A percentile compares a stretch with the other conserved stretches of the same genome.
phyloP scores from a whole-genome alignment of 2,113 vertebrate genomes.

The Enhydra lutris region DNA sequence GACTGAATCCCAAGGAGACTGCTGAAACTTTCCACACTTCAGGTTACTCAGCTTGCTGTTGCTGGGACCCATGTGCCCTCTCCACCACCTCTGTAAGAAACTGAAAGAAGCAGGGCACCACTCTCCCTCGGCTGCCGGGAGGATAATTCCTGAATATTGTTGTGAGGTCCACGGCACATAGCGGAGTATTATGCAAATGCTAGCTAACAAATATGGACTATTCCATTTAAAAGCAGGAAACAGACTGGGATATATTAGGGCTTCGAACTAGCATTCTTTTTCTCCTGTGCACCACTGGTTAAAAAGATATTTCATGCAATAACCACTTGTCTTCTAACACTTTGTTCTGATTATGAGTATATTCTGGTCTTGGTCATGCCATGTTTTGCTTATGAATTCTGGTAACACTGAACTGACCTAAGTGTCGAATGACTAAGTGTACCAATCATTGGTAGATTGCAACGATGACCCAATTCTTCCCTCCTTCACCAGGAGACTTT shows the following conservation, averaged over 20 bases:
- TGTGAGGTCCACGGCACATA: background rate
- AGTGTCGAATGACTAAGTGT: background rate
- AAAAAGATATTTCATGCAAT: background rate
- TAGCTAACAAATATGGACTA: constrained; percentile 15
- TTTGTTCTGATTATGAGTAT: background rate
- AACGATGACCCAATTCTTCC: background rate
- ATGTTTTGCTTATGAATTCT: constrained; percentile 9
- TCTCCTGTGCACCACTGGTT: background rate
- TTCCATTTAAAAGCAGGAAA: constrained; percentile 8
- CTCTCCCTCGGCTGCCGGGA: background rate
- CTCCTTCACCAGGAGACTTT: background rate
- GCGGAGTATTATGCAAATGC: constrained; percentile 15
- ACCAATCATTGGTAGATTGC: background rate
- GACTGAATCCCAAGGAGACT: background rate
- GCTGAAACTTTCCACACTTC: background rate
- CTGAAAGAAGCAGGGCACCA: background rate
- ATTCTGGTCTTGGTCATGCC: background rate
- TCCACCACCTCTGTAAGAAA: background rate
- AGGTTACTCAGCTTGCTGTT: constrained; percentile 30
- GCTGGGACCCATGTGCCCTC: constrained; percentile 20
- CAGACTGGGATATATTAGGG: background rate
- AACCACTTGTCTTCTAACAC: too few species aligned
- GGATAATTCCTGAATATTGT: constrained; percentile 55
- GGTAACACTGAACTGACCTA: background rate
- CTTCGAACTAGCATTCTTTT: background rate